Conservation (phyloP, 2,113 vertebrate genomes). For the Ceyx margarethae region DNA sequence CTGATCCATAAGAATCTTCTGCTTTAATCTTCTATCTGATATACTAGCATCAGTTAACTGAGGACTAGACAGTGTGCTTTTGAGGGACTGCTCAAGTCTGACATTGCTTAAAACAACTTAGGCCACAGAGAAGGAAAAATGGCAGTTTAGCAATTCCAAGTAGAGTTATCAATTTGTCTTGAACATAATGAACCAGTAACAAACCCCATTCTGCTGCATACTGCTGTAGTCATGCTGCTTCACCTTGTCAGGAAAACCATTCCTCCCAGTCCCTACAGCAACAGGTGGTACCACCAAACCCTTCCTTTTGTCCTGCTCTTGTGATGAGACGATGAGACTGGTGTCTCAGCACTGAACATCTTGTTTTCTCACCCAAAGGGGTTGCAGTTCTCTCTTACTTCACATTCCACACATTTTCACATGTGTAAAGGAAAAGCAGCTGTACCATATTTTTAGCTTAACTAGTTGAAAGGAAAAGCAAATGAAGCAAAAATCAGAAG, state of each 20-base stretch:
- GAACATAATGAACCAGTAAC: neutral
- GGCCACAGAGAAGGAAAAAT: neutral
- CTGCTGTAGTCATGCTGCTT: neutral
- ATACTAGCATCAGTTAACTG: neutral
- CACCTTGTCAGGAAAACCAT: neutral
- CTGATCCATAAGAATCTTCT: neutral
- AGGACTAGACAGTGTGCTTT: fast-evolving
- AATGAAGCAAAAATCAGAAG: constrained; percentile 40
- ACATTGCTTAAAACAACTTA: neutral
- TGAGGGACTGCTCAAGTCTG: neutral
- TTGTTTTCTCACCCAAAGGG: neutral
- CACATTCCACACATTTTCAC: constrained; percentile 23
- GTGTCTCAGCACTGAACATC: neutral
- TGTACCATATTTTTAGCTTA: constrained; percentile 37
- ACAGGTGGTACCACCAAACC: neutral
- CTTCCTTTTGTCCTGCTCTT: neutral
- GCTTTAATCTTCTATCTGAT: neutral
- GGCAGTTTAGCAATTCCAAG: neutral
- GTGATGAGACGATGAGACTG: fast-evolving
- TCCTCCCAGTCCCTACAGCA: neutral
- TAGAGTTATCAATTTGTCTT: neutral
- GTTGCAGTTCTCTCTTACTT: neutral
- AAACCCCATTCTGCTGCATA: neutral
- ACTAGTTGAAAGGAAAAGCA: constrained; percentile 42
- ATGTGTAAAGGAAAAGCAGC: constrained; percentile 35